A percentile compares a stretch with the other conserved stretches of the same genome.
phyloP scores from a whole-genome alignment of 2,113 vertebrate genomes.

The Odocoileus hemionus region DNA sequence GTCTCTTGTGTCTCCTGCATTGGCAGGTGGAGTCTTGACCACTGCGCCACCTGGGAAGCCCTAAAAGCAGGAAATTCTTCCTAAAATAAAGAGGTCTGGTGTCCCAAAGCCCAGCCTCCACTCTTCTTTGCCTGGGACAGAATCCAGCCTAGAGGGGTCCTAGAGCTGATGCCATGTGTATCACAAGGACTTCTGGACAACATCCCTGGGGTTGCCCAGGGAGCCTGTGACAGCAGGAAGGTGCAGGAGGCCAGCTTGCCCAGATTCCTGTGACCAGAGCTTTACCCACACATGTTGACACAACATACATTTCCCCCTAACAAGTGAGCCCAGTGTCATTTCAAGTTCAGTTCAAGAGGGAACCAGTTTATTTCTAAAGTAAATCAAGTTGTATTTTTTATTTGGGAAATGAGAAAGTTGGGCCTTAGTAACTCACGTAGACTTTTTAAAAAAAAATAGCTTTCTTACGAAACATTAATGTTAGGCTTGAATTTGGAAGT shows the following conservation, averaged over 20 bases:
- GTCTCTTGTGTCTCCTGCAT: neutral
- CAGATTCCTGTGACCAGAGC: neutral
- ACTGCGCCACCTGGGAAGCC: neutral
- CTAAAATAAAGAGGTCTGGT: neutral
- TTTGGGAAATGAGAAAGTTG: slow-evolving; percentile 11
- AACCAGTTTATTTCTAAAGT: slow-evolving; percentile 6
- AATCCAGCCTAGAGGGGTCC: neutral
- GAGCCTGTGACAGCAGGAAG: neutral
- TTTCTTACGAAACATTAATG: neutral
- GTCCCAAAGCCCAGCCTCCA: neutral
- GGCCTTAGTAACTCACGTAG: neutral
- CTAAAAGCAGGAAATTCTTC: neutral
- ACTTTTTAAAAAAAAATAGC: neutral
- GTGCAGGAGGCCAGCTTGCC: fast-evolving
- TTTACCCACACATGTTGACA: neutral
- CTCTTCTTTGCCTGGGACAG: neutral
- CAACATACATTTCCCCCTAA: neutral
- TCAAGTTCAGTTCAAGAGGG: neutral
- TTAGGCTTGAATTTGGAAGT: neutral
- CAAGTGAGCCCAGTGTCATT: neutral
- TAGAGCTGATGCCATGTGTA: neutral
- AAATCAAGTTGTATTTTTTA: neutral
- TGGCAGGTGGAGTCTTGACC: neutral
- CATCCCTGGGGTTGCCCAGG: neutral
- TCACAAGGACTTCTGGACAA: fast-evolving